These are phyloP conservation scores for Pyrgus malvae DNA, from an alignment of 2,888 invertebrate species.

Conservation along the genomic window DNA sequence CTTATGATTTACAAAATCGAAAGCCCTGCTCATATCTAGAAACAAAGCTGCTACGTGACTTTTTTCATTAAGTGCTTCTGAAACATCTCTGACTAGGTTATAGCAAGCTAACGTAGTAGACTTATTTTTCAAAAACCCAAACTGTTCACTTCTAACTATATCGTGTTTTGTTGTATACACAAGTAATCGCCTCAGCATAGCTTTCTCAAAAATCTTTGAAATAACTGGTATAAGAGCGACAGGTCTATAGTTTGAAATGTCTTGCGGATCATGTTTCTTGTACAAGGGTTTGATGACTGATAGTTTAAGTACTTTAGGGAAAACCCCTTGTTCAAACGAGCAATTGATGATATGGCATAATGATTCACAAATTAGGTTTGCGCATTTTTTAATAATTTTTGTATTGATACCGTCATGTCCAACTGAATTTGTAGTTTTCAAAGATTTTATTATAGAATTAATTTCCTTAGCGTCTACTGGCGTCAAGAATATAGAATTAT, in stretches of 20 bases:
- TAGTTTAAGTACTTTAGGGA: slow-evolving; percentile 11
- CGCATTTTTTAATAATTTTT: not conserved
- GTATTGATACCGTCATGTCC: not conserved
- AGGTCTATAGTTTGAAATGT: slow-evolving; percentile 17
- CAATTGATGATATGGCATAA: slow-evolving; percentile 11
- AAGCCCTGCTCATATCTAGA: slow-evolving; percentile 28
- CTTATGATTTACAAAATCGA: slow-evolving; percentile 25
- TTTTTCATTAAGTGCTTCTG: slow-evolving; percentile 12
- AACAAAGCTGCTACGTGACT: slow-evolving; percentile 7
- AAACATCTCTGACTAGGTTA: slow-evolving; percentile 8
- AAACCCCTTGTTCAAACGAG: slow-evolving; percentile 9
- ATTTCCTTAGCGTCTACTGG: not conserved
- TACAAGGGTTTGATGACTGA: slow-evolving; percentile 17
- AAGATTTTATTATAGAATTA: not conserved
- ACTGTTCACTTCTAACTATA: slow-evolving; percentile 6
- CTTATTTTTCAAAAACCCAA: slow-evolving; percentile 23
- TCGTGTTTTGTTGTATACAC: not conserved
- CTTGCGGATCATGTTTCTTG: not conserved
- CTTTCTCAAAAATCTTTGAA: slow-evolving; percentile 18
- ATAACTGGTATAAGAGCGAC: slow-evolving; percentile 20
- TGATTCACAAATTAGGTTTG: not conserved
- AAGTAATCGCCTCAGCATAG: not conserved
- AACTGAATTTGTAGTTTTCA: not conserved
- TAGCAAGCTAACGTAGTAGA: slow-evolving; percentile 17
- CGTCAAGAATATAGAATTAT: not conserved